Percentiles rank a stretch among this genome's conserved stretches.
These are phyloP conservation scores for Carterocephalus palaemon DNA, from an alignment of 2,888 invertebrate genomes.

Conservation along the genomic window DNA sequence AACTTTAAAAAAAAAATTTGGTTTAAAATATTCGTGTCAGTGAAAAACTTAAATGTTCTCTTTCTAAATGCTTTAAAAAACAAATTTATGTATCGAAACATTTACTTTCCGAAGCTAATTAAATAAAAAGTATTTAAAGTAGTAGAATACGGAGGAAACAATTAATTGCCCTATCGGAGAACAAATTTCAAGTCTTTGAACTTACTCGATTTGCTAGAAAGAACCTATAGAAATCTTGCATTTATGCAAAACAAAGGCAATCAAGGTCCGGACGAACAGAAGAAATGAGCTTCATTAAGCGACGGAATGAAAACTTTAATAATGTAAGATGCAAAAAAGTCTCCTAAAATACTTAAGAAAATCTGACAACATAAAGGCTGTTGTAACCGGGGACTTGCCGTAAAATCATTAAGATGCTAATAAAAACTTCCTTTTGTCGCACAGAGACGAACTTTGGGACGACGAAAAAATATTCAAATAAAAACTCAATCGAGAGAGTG, in stretches of 20 bases:
- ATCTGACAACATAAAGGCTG: conserved; percentile 80
- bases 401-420: conserved; percentile 81
- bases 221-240: conserved; percentile 77
- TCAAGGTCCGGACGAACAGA: conserved; percentile 76
- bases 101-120: background rate
- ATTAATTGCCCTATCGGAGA: conserved; percentile 62
- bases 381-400: conserved; percentile 78
- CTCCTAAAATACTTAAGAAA: conserved; percentile 78
- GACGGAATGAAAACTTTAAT: conserved; percentile 79
- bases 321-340: conserved; percentile 79
- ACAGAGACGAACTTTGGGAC: conserved; percentile 69
- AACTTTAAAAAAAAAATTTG: too few species aligned
- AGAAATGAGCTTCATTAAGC: conserved; percentile 80
- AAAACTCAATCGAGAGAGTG: conserved; percentile 76
- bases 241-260: conserved; percentile 80
- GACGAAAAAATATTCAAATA: conserved; percentile 77
- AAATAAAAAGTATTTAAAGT: conserved; percentile 17
- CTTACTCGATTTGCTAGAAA: conserved; percentile 67
- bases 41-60: background rate
- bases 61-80: background rate
- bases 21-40: too few species aligned
- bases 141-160: conserved; percentile 40
- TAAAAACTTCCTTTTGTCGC: conserved; percentile 79
- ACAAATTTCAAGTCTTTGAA: conserved; percentile 67
- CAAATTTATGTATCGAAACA: background rate